phyloP scores from a whole-genome alignment of 1,140 invertebrate genomes.

The Leptestheria dahalacensis region DNA sequence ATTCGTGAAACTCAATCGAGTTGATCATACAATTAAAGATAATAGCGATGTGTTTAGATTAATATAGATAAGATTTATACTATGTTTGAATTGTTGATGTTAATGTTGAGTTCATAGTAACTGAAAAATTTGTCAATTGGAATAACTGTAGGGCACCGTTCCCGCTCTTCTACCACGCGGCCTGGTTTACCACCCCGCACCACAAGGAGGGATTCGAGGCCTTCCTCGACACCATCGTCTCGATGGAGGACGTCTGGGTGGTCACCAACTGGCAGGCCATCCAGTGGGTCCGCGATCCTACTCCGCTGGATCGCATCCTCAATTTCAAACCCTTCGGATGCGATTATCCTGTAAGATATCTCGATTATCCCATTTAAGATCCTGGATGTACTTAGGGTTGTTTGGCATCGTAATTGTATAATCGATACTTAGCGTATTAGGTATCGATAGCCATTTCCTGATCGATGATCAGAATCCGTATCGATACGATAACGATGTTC shows the following conservation, averaged over 20 bases:
- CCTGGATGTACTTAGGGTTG: no score
- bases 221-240: slow-evolving; percentile 75
- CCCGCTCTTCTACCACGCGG: slow-evolving; percentile 81
- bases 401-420: neutral
- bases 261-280: slow-evolving; percentile 84
- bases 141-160: slow-evolving; percentile 74
- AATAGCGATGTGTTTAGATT: no score
- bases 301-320: slow-evolving; percentile 57
- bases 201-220: slow-evolving; percentile 86
- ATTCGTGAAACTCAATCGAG: no score
- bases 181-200: slow-evolving; percentile 87
- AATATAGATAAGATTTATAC: no score
- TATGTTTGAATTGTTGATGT: no score
- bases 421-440: no score
- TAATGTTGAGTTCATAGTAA: no score
- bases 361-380: neutral
- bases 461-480: no score
- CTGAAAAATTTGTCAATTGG: no score
- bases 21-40: no score
- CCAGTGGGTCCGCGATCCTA: slow-evolving; percentile 83
- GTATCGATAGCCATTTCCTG: no score
- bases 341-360: slow-evolving; percentile 54
- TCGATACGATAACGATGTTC: no score
- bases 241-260: slow-evolving; percentile 81
- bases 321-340: slow-evolving; percentile 77